phyloP scores from a whole-genome alignment of 2,113 vertebrate species.

The Saccopteryx bilineata region DNA sequence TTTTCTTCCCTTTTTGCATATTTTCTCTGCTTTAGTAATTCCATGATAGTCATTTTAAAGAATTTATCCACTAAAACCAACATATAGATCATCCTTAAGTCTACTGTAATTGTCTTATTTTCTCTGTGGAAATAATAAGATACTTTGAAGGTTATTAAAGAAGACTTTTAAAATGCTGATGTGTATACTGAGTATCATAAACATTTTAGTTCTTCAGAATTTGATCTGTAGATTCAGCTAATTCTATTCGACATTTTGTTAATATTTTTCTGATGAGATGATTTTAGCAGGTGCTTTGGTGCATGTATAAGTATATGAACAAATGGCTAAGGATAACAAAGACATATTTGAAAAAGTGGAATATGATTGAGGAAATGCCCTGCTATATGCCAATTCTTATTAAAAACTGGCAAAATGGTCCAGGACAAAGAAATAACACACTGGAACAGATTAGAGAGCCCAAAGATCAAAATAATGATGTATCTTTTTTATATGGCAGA shows the following conservation, averaged over 20 bases:
- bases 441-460: background rate
- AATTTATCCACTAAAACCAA: background rate
- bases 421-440: background rate
- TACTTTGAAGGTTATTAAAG: background rate
- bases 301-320: background rate
- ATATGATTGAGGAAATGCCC: background rate
- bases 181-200: background rate
- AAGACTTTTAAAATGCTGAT: background rate
- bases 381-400: background rate
- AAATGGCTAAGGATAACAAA: background rate
- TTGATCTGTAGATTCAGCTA: background rate
- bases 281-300: background rate
- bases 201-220: background rate
- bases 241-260: background rate
- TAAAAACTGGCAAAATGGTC: background rate
- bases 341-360: background rate
- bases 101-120: background rate
- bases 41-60: background rate
- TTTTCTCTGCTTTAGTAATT: background rate
- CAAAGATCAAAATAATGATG: background rate
- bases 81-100: background rate
- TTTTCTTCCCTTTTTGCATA: background rate
- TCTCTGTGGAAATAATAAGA: constrained; percentile 2
- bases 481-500: background rate
- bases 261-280: background rate